A percentile compares a stretch with the other conserved stretches of the same genome.
Conservation (phyloP, 2,888 invertebrate genomes). For the Argynnis bischoffii region DNA sequence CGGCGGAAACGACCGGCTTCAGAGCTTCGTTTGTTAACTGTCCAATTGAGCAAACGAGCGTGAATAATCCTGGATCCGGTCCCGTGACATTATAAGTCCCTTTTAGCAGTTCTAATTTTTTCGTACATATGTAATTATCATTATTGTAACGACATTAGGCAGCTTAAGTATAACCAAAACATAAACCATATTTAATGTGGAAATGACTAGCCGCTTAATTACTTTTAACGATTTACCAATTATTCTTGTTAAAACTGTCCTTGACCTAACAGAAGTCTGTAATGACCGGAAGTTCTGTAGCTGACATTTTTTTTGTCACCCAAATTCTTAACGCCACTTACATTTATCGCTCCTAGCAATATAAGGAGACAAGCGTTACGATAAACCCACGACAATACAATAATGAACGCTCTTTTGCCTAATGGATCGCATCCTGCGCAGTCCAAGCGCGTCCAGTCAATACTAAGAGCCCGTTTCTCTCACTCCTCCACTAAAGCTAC, state of each 20-base stretch:
- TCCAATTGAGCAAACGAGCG: constrained; percentile 76
- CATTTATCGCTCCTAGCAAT: constrained; percentile 58
- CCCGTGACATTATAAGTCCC: constrained; percentile 60
- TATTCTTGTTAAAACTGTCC: background rate
- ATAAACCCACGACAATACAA: constrained; percentile 80
- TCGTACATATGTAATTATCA: constrained; percentile 17
- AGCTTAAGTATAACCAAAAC: background rate
- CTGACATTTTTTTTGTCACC: constrained; percentile 16
- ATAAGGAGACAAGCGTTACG: constrained; percentile 70
- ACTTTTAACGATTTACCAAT: background rate
- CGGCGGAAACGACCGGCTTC: constrained; percentile 65
- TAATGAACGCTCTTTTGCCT: constrained; percentile 77
- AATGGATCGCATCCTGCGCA: constrained; percentile 76
- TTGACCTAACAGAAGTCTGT: background rate
- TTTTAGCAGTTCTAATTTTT: constrained; percentile 41
- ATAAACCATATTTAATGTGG: background rate
- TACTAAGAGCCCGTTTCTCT: constrained; percentile 66
- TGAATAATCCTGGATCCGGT: constrained; percentile 74
- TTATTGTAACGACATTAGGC: background rate
- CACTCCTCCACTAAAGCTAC: constrained; percentile 50
- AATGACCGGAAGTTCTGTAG: background rate
- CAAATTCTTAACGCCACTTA: constrained; percentile 23
- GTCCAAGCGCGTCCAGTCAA: constrained; percentile 74
- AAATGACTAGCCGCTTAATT: background rate
- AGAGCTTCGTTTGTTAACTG: constrained; percentile 61